Evolutionary conservation across 2,888 invertebrate species (phyloP).

Genomic region (Opisthograptis luteolata): DNA sequence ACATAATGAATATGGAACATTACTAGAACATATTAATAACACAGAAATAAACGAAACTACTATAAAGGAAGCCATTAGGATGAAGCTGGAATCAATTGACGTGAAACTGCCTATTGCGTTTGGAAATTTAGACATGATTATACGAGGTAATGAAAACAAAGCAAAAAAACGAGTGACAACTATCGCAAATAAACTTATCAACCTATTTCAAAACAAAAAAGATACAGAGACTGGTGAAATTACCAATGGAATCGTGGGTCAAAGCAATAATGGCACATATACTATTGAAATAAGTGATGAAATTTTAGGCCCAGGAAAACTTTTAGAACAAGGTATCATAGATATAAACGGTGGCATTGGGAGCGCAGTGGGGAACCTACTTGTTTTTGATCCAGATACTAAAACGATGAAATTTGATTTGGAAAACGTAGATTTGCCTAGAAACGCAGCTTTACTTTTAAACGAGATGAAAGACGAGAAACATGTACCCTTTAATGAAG

Average conservation of each 20-base stretch:
- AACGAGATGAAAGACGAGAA: constrained; percentile 25
- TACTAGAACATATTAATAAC: constrained; percentile 36
- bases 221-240: constrained; percentile 4
- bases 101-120: constrained; percentile 45
- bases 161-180: constrained; percentile 27
- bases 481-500: not conserved
- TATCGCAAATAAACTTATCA: constrained; percentile 24
- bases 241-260: no score
- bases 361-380: constrained; percentile 50
- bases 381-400: constrained; percentile 37
- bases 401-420: constrained; percentile 42
- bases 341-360: constrained; percentile 46
- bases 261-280: constrained; percentile 19
- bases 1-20: constrained; percentile 21
- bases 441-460: constrained; percentile 42
- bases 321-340: constrained; percentile 39
- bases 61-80: constrained; percentile 38
- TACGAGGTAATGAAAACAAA: constrained; percentile 27
- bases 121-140: constrained; percentile 47
- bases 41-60: constrained; percentile 34
- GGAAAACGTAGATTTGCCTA: constrained; percentile 21
- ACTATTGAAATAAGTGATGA: constrained; percentile 38
- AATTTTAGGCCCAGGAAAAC: constrained; percentile 39
- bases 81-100: constrained; percentile 32
- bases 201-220: constrained; percentile 20